Evolutionary conservation across 2,113 vertebrate genomes (phyloP).

Genomic region (Aptenodytes patagonicus): DNA sequence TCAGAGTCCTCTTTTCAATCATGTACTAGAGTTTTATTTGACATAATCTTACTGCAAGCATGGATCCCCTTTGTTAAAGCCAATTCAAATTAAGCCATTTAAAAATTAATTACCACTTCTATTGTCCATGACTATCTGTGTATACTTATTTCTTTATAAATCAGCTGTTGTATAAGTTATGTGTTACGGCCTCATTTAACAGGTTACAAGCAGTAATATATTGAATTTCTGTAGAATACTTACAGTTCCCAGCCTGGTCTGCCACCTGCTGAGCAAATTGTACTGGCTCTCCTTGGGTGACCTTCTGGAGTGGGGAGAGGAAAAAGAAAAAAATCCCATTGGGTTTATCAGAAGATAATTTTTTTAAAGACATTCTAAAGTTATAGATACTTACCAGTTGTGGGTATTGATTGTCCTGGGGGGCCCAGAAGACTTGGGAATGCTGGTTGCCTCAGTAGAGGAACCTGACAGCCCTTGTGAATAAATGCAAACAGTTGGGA

Average conservation of each 20-base stretch:
- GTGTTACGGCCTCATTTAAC: background rate
- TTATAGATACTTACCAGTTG: constrained; percentile 78
- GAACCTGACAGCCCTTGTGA: constrained; percentile 80
- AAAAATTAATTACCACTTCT: background rate
- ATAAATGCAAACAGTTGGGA: background rate
- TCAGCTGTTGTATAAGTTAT: background rate
- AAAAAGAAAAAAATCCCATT: background rate
- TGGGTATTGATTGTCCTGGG: constrained; percentile 77
- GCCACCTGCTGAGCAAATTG: constrained; percentile 68
- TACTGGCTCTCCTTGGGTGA: constrained; percentile 72
- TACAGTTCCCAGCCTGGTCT: constrained; percentile 84
- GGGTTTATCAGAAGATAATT: background rate
- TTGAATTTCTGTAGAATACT: constrained; percentile 55
- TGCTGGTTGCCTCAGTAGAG: constrained; percentile 77
- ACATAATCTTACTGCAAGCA: background rate
- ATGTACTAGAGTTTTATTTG: background rate
- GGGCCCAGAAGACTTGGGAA: constrained; percentile 76
- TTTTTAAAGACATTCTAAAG: background rate
- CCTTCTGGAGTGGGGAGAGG: constrained; percentile 47
- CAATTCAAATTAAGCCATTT: background rate
- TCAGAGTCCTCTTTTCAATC: background rate
- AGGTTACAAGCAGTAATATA: background rate
- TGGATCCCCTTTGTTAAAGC: background rate
- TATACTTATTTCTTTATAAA: background rate
- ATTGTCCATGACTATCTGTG: background rate